These are phyloP conservation scores for Cygnus buccinator DNA, from an alignment of 2,113 vertebrate species.

Conservation along the genomic window DNA sequence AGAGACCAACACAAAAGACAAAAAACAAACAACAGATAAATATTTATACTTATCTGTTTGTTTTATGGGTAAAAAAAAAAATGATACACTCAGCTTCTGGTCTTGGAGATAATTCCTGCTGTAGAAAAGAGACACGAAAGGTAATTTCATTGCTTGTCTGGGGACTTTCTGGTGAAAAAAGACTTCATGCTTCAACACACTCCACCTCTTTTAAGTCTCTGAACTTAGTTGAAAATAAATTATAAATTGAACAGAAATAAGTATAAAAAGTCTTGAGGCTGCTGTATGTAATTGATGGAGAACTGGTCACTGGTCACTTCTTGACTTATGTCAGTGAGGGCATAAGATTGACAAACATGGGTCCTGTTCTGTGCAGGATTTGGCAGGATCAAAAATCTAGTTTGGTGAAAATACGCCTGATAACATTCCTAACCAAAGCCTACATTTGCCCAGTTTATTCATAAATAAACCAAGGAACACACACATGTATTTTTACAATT, in stretches of 20 bases:
- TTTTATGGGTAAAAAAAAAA: neutral
- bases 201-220: neutral
- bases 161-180: neutral
- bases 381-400: neutral
- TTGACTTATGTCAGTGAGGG: neutral
- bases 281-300: neutral
- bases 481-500: neutral
- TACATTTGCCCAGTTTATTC: neutral
- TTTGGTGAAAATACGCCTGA: neutral
- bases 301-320: neutral
- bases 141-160: neutral
- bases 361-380: neutral
- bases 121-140: neutral
- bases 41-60: neutral
- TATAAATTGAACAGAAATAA: neutral
- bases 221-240: neutral
- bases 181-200: neutral
- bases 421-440: neutral
- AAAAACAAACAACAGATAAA: neutral
- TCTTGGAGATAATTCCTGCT: neutral
- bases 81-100: neutral
- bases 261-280: neutral
- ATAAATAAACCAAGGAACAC: neutral
- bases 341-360: neutral
- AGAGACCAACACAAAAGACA: neutral